phyloP scores from a whole-genome alignment of 2,797 vertebrate species.

The Notamacropus eugenii region DNA sequence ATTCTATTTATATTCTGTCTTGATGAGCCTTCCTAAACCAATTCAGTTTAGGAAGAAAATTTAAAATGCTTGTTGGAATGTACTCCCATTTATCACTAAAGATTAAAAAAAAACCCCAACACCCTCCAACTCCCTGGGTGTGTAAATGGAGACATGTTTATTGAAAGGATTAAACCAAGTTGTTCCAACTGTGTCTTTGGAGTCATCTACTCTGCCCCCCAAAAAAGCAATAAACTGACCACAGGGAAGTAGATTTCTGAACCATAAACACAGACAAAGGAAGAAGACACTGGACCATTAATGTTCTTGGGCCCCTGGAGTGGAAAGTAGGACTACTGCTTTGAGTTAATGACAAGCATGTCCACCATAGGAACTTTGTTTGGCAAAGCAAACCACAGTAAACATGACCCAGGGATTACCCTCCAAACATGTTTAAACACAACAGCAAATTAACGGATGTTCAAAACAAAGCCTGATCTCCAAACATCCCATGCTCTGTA shows the following conservation, averaged over 20 bases:
- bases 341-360: neutral
- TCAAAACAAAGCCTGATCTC: neutral
- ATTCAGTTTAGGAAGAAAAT: conserved; percentile 36
- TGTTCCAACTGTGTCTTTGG: conserved; percentile 75
- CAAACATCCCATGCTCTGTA: neutral
- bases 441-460: neutral
- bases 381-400: neutral
- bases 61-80: conserved; percentile 41
- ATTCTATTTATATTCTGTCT: conserved; percentile 28
- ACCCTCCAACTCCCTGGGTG: conserved; percentile 57
- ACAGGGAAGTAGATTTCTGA: conserved; percentile 64
- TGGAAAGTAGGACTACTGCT: neutral
- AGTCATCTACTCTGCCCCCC: conserved; percentile 62
- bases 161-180: conserved; percentile 77
- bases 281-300: conserved; percentile 66
- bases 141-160: conserved; percentile 76
- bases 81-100: conserved; percentile 61
- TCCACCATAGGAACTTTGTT: neutral
- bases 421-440: neutral
- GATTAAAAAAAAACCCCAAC: conserved; percentile 58
- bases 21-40: conserved; percentile 27
- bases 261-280: conserved; percentile 71
- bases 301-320: conserved; percentile 12
- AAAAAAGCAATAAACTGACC: conserved; percentile 78
- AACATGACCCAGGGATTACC: neutral